Percentiles rank a stretch among this genome's conserved stretches.
phyloP scores from a whole-genome alignment of 2,888 invertebrate genomes.

The Chironomus tentans region DNA sequence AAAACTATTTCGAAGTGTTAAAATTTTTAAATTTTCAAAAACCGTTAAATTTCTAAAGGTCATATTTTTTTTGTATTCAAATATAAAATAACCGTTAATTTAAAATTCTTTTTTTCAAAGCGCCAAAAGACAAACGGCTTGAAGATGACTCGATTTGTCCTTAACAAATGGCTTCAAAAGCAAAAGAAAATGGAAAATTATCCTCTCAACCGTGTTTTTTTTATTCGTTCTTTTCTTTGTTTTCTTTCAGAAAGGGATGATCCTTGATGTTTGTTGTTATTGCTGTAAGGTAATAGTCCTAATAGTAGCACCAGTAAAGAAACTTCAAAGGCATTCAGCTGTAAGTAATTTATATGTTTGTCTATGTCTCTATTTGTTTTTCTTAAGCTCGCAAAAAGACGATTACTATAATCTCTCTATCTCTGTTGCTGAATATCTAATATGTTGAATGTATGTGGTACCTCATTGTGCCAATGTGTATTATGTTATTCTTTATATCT shows the following conservation, averaged over 20 bases:
- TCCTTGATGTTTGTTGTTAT: neutral
- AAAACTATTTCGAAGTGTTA: no score
- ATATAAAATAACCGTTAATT: neutral
- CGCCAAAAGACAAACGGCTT: neutral
- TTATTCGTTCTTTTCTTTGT: neutral
- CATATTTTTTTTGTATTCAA: no score
- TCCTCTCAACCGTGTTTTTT: neutral
- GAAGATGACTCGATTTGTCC: no score
- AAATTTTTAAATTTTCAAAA: no score
- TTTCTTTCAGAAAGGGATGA: neutral
- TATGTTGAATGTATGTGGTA: neutral
- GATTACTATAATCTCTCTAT: neutral
- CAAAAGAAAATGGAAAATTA: neutral
- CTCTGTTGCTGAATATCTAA: neutral
- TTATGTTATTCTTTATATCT: neutral
- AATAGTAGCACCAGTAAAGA: neutral
- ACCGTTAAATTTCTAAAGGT: no score
- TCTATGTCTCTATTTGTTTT: slow-evolving; percentile 6
- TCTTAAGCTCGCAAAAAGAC: neutral
- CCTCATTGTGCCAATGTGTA: no score
- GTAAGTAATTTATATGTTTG: slow-evolving; percentile 15
- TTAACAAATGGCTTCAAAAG: no score
- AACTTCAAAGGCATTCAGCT: slow-evolving; percentile 10
- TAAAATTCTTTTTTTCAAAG: neutral
- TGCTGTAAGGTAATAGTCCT: neutral